These are phyloP conservation scores for Allygus modestus DNA, from an alignment of 2,888 invertebrate genomes.

Conservation along the genomic window DNA sequence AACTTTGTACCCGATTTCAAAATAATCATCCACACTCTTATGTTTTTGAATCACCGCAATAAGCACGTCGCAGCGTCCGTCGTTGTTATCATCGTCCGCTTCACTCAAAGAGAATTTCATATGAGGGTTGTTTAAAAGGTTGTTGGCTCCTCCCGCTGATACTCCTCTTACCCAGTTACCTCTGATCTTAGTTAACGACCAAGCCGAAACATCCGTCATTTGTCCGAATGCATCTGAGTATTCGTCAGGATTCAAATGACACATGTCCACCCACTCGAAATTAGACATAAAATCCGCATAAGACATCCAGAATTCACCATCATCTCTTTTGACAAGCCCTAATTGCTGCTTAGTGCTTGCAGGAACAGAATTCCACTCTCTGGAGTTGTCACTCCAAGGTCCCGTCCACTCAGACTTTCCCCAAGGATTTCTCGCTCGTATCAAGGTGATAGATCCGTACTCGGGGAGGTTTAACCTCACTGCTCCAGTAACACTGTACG, in stretches of 20 bases:
- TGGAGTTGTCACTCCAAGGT: conserved; percentile 11
- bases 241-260: background rate
- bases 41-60: background rate
- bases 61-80: background rate
- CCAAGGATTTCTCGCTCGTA: conserved; percentile 28
- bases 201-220: background rate
- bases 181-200: background rate
- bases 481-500: background rate
- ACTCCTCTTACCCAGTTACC: conserved; percentile 1
- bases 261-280: background rate
- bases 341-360: background rate
- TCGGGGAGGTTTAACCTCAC: background rate
- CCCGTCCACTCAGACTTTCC: background rate
- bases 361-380: conserved; percentile 1
- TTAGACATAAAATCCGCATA: background rate
- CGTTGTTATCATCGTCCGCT: conserved; percentile 1
- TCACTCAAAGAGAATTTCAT: background rate
- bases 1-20: background rate
- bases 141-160: background rate
- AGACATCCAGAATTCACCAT: conserved; percentile 17
- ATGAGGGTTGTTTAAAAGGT: background rate
- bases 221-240: background rate
- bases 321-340: background rate
- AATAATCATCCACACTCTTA: background rate
- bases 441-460: background rate